Evolutionary conservation across 2,888 invertebrate genomes (phyloP), one percentile per base, ranked within the genome.

Genomic region (Rhamphomyia laevipes): DNA sequence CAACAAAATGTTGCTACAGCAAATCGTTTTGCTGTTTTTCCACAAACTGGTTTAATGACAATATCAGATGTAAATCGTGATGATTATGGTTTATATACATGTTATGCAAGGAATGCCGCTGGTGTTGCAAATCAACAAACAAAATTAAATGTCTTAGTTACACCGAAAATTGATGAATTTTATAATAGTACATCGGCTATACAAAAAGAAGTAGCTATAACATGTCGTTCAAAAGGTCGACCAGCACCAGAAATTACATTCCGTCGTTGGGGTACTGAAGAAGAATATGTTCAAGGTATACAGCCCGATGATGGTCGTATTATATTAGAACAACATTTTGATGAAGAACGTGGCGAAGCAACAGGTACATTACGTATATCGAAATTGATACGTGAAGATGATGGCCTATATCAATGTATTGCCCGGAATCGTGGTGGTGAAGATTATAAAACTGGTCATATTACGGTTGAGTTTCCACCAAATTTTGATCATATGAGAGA

Each of bases 391-490:
- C 75, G 86, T 52, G 74, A 77, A 3, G 87, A 93, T 66, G 93
- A 93, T 66, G 93, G 92, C 1, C 74, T 93, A 10, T 93, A 93
- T 65, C 86, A 86, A 63, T 93, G 93, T 64, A 76, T 86, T 45
- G 91, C 91, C 6, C 75, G 77, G 59, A 92, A 91, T 62, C 77
- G 80, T 61, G 89, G 87, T 21, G 89, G 84, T 13, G 76, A 77
- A 48, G 82, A 82, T 2, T 80, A 78, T 55, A 82, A 78, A 62
- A 88, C 85, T 59, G 91, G 89, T 0, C 90, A 91, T 63, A 73
- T 92, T 46, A 81, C 83, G 1, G 84, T 91, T 4, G 82, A 91
- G 62, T 92, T 86, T 62, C 78, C 79, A 6, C 91, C 92, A 0
- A 80, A 84, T 3, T 91, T 92, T 63, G 82, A 80, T 41, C 77